Percentiles rank a stretch among this genome's conserved stretches.
phyloP scores from a whole-genome alignment of 2,113 vertebrate genomes.

The Perca fluviatilis region DNA sequence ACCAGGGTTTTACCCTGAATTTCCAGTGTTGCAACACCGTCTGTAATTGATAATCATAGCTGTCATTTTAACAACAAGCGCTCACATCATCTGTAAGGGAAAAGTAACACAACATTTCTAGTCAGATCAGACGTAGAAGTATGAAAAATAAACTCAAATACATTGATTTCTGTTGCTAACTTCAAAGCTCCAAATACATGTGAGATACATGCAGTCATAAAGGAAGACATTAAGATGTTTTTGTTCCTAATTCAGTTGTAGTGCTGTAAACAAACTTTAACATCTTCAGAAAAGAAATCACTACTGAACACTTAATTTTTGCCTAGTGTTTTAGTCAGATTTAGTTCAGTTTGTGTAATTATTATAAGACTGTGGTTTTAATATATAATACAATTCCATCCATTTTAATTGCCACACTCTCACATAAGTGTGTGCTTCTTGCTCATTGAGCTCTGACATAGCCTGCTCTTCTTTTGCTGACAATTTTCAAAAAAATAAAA shows the following conservation, averaged over 20 bases:
- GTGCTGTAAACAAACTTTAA: constrained; percentile 15
- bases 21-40: constrained; percentile 37
- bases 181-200: constrained; percentile 8
- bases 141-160: constrained; percentile 2
- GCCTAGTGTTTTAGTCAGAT: constrained; percentile 19
- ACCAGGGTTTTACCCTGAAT: constrained; percentile 6
- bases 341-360: not conserved
- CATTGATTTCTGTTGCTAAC: not conserved
- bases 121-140: constrained; percentile 15
- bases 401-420: constrained; percentile 11
- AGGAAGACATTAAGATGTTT: constrained; percentile 23
- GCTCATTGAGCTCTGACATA: constrained; percentile 31
- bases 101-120: constrained; percentile 40
- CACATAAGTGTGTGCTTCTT: not conserved
- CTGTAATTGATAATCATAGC: constrained; percentile 53
- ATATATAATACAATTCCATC: constrained; percentile 7
- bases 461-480: constrained; percentile 7
- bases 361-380: constrained; percentile 14
- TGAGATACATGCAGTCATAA: constrained; percentile 63
- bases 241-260: constrained; percentile 28
- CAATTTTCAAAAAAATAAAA: constrained; percentile 7
- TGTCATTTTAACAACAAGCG: constrained; percentile 46
- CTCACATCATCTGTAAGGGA: constrained; percentile 22
- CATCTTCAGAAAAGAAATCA: not conserved
- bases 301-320: constrained; percentile 7